Conservation (phyloP, 1,140 invertebrate species). For the Parapsyche elsis region DNA sequence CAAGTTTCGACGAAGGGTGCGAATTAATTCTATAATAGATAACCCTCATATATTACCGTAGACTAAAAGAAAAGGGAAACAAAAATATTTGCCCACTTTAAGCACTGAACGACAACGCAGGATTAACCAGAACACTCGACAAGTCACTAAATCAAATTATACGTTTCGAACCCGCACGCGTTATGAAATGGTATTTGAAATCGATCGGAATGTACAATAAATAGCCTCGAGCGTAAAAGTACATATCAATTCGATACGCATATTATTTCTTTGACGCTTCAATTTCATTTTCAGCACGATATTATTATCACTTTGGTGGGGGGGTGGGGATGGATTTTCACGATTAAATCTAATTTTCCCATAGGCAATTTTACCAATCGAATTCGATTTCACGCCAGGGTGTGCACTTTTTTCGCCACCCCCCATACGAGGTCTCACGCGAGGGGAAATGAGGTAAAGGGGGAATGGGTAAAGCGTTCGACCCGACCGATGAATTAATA, state of each 20-base stretch:
- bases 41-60: slow-evolving; percentile 6
- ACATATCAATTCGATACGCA: too few relatives aligned
- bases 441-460: background rate
- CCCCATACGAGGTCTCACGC: background rate
- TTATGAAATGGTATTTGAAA: too few relatives aligned
- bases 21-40: slow-evolving; percentile 29
- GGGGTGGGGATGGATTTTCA: background rate
- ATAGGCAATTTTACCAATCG: slow-evolving; percentile 7
- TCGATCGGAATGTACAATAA: too few relatives aligned
- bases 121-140: too few relatives aligned
- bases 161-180: too few relatives aligned
- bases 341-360: slow-evolving; percentile 25
- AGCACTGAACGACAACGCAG: too few relatives aligned
- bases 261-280: too few relatives aligned
- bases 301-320: too few relatives aligned
- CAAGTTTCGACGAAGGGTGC: background rate
- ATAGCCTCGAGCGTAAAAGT: too few relatives aligned
- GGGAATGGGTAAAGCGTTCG: background rate
- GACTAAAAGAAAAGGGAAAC: background rate
- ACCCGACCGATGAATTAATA: slow-evolving; percentile 34
- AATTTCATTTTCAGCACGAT: too few relatives aligned
- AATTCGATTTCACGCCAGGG: background rate
- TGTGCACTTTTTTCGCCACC: background rate
- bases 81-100: background rate
- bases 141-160: too few relatives aligned